Conservation (phyloP, 2,888 invertebrate genomes). For the Xanthia togata region DNA sequence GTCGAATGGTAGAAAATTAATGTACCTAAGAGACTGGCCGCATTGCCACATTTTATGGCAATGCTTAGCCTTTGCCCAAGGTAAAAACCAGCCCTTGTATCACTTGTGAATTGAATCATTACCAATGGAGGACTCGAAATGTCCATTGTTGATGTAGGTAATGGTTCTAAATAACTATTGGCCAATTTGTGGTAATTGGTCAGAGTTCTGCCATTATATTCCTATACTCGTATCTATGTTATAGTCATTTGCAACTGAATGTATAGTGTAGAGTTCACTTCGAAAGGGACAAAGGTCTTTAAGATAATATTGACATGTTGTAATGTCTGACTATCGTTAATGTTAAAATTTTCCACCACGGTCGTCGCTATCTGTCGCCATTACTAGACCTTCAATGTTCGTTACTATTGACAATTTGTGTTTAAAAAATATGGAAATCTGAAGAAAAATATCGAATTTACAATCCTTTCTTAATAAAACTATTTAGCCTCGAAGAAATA, state of each 20-base stretch:
- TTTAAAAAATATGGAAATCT: constrained; percentile 29
- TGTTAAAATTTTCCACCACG: constrained; percentile 60
- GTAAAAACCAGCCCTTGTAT: too few species aligned
- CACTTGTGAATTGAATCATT: not conserved
- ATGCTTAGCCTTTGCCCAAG: too few species aligned
- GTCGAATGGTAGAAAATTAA: too few species aligned
- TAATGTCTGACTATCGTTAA: constrained; percentile 45
- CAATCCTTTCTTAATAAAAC: constrained; percentile 20
- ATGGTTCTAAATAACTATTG: constrained; percentile 4
- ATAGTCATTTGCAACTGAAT: constrained; percentile 24
- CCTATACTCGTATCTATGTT: not conserved
- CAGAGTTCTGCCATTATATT: constrained; percentile 2
- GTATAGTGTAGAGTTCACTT: constrained; percentile 24
- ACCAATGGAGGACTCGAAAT: not conserved
- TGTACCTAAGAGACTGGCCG: too few species aligned
- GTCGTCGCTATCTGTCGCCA: constrained; percentile 44
- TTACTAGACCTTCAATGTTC: constrained; percentile 56
- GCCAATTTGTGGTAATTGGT: constrained; percentile 1
- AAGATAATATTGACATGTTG: constrained; percentile 40
- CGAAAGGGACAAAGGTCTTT: constrained; percentile 51
- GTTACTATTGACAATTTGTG: constrained; percentile 38
- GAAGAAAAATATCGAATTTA: constrained; percentile 21
- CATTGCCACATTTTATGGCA: too few species aligned
- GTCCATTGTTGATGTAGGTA: not conserved
- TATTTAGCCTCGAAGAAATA: constrained; percentile 17